Evolutionary conservation across 2,797 vertebrate genomes (phyloP), one percentile per base, ranked within the genome.

Genomic region (Sebastes cheni): DNA sequence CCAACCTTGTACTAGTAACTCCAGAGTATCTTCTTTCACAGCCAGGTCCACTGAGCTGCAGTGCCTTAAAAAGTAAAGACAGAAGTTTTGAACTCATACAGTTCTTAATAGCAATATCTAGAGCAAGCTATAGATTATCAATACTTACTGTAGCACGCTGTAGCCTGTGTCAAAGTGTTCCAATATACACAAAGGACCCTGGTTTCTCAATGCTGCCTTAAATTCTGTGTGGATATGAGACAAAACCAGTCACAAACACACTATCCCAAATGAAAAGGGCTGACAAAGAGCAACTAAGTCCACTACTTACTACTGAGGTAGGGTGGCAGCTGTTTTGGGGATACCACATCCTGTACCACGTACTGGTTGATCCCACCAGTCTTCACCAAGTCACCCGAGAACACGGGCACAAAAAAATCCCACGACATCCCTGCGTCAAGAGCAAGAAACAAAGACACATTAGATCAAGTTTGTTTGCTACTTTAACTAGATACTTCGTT

Each of bases 141-240:
- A 14, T 56, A 97, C 98, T 97, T 90, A 99, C 98, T 97, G 95
- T 20, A 99, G 84, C 46, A 99, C 95, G 69, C 97, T 99, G 94
- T 97, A 99, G 18, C 96, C 25, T 0, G 96, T 86, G 86, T 99
- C 98, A 80, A 99, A 99, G 86, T 99, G 97, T 42, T 98, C 95
- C 85, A 99, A 73, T 77, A 99, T 94, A 34, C 96, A 96, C 80
- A 96, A 74, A 0, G 97, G 95, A 0, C 97, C 98, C 64, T 90
- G 95, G 77, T 92, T 93, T 36, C 96, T 94, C 70, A 98, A 84
- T 0, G 95, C 94, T 2, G 89, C 42, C 87, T 95, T 97, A 86
- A 99, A 98, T 6, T 88, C 98, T 99, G 81, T 11, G 2, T 67
- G 5, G 68, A 20, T 29, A 3, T 67, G 3, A 42, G 1, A 56